Evolutionary conservation across 2,113 vertebrate species (phyloP).

Genomic region (Microcebus lehilahytsara): DNA sequence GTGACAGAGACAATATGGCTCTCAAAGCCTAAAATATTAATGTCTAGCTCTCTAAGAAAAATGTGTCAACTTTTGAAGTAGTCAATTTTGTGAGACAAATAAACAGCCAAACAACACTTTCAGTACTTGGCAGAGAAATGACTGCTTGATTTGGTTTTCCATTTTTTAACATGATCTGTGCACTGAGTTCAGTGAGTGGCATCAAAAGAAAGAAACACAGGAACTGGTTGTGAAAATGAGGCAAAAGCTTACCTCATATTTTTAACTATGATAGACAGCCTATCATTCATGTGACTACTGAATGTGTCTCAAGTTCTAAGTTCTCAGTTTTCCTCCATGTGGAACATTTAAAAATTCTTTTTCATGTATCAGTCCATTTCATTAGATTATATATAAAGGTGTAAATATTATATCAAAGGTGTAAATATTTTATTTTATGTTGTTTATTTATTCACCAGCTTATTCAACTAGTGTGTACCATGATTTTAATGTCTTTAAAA

Average conservation of each 20-base stretch:
- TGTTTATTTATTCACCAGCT: neutral
- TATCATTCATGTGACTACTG: neutral
- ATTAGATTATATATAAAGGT: neutral
- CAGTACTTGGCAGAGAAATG: neutral
- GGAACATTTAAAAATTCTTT: neutral
- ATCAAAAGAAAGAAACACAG: neutral
- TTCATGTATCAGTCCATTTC: neutral
- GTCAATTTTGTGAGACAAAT: neutral
- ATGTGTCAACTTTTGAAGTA: neutral
- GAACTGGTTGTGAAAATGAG: neutral
- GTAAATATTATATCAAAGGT: neutral
- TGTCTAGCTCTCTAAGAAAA: neutral
- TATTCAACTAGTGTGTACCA: neutral
- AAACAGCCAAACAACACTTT: neutral
- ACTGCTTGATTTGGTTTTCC: neutral
- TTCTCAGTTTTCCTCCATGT: neutral
- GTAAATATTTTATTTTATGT: neutral
- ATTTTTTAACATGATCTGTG: neutral
- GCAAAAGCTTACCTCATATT: constrained; percentile 5
- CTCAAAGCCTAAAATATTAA: neutral
- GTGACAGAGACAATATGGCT: neutral
- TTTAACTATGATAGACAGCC: neutral
- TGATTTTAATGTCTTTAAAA: neutral
- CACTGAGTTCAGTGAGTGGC: neutral
- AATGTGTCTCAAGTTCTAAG: neutral